Percentiles rank a stretch among this genome's conserved stretches.
These are phyloP conservation scores for Rallus crepitans DNA, from an alignment of 2,797 vertebrate genomes.

Conservation along the genomic window DNA sequence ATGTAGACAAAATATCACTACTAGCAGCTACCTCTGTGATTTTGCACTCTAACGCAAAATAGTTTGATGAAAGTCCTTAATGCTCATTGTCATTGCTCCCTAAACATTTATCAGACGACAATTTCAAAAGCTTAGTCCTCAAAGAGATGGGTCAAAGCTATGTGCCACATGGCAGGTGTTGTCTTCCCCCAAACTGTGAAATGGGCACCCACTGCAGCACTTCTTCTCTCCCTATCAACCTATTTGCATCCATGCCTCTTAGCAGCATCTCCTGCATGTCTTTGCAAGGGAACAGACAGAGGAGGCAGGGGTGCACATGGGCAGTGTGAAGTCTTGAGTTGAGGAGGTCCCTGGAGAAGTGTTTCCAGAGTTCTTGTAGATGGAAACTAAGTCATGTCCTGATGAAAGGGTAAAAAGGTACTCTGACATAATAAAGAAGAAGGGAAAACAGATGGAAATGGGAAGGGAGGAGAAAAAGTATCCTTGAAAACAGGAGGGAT, in stretches of 20 bases:
- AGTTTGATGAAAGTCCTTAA: rapidly evolving
- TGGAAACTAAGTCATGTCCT: not conserved
- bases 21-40: not conserved
- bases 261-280: not conserved
- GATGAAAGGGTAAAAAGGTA: not conserved
- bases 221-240: not conserved
- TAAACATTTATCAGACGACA: not conserved
- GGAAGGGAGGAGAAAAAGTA: not conserved
- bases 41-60: not conserved
- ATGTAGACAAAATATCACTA: not conserved
- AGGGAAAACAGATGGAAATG: not conserved
- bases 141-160: not conserved
- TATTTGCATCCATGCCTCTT: not conserved
- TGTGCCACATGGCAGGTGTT: not conserved
- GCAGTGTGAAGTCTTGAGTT: not conserved
- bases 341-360: not conserved
- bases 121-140: not conserved
- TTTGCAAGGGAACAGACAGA: not conserved
- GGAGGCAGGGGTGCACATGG: rapidly evolving
- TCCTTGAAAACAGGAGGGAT: not conserved
- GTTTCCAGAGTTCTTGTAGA: not conserved
- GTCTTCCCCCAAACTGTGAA: rapidly evolving
- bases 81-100: rapidly evolving
- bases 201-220: rapidly evolving
- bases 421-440: not conserved